Conservation (phyloP, 1,140 invertebrate genomes). For the Parapsyche elsis region DNA sequence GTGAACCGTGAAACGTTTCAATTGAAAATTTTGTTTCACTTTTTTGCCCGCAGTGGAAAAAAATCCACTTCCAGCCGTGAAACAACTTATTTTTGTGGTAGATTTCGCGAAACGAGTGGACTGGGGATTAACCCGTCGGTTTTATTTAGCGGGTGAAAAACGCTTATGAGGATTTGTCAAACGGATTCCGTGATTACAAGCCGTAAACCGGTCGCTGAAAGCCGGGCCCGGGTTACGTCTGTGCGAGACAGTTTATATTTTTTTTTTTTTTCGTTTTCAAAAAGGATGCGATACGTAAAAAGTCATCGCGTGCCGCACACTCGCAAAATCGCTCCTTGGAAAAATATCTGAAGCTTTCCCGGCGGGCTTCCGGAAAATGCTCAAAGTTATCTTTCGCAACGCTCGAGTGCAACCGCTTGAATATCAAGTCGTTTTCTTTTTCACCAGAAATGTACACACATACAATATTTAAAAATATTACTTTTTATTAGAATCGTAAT, state of each 20-base stretch:
- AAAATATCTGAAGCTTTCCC: slow-evolving; percentile 1
- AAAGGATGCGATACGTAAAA: slow-evolving; percentile 1
- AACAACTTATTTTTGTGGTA: not conserved
- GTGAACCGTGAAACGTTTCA: too few species aligned
- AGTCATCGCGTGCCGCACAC: not conserved
- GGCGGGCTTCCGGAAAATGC: too few species aligned
- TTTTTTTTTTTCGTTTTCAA: not conserved
- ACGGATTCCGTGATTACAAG: not conserved
- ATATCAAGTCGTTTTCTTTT: too few species aligned
- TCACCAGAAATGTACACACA: too few species aligned
- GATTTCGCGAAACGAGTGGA: not conserved
- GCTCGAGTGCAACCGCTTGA: too few species aligned
- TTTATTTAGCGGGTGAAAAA: not conserved
- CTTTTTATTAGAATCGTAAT: too few species aligned
- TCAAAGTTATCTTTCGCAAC: too few species aligned
- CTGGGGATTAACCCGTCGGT: slow-evolving; percentile 3
- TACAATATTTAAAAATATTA: too few species aligned
- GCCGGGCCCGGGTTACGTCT: not conserved
- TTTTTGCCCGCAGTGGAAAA: not conserved
- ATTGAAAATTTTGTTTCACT: not conserved
- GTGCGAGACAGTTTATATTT: not conserved
- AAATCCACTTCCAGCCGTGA: not conserved
- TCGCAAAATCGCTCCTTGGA: not conserved
- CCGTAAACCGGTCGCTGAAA: slow-evolving; percentile 17
- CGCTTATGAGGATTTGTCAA: slow-evolving; percentile 21